Percentiles rank a stretch among this genome's conserved stretches.
Conservation (phyloP, 1,140 invertebrate genomes). For the Zophobas atratus region DNA sequence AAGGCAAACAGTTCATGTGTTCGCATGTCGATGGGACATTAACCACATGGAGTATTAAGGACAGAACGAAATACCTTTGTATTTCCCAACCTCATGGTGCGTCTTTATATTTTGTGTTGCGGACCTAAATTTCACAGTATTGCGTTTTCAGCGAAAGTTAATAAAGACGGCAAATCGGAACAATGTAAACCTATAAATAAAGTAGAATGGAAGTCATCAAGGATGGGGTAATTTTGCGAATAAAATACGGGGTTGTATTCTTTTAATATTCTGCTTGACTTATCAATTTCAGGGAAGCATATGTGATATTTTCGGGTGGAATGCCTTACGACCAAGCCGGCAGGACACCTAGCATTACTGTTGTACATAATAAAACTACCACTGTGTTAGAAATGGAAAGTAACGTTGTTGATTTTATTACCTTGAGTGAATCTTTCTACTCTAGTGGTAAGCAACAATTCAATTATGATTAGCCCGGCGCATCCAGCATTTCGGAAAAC, state of each 20-base stretch:
- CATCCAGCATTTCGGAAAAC: not conserved
- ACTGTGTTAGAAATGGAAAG: slow-evolving; percentile 99
- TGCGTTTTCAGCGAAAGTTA: slow-evolving; percentile 82
- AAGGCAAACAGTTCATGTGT: slow-evolving; percentile 98
- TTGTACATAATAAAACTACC: slow-evolving; percentile 94
- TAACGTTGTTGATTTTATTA: slow-evolving; percentile 97
- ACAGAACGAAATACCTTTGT: slow-evolving; percentile 82
- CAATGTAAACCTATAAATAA: slow-evolving; percentile 94
- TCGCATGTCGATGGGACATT: slow-evolving; percentile 96
- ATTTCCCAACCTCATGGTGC: slow-evolving; percentile 93
- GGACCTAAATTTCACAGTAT: not conserved
- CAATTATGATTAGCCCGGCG: not conserved
- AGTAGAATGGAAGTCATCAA: slow-evolving; percentile 94
- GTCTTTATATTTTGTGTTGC: slow-evolving; percentile 55
- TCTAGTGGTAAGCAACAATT: slow-evolving; percentile 81
- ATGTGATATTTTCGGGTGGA: slow-evolving; percentile 96
- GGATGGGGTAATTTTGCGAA: slow-evolving; percentile 81
- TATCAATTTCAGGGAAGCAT: slow-evolving; percentile 79
- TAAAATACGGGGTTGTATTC: not conserved
- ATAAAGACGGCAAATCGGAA: slow-evolving; percentile 89
- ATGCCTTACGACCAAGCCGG: slow-evolving; percentile 91
- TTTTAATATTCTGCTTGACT: not conserved
- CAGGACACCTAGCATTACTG: slow-evolving; percentile 94
- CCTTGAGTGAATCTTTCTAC: slow-evolving; percentile 94
- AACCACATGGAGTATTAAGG: slow-evolving; percentile 90